Conservation (phyloP, 2,888 invertebrate genomes). For the Agrochola lychnidis region DNA sequence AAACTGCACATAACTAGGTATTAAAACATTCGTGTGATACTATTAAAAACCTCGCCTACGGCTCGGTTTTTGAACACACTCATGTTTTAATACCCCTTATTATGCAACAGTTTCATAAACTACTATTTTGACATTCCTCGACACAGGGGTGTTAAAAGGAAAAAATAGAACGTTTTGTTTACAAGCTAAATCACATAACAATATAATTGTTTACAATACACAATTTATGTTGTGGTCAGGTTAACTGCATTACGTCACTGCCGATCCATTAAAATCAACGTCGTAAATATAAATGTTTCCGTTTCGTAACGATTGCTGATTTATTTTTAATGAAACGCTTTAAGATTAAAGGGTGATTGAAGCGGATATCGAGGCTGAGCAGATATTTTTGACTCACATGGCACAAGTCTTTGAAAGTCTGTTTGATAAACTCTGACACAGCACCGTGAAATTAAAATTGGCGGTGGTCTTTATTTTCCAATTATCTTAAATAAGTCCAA, state of each 20-base stretch:
- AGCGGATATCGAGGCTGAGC: not conserved
- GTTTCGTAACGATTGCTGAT: constrained; percentile 19
- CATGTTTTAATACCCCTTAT: no score
- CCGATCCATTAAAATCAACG: constrained; percentile 43
- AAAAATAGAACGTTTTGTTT: constrained; percentile 17
- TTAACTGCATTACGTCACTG: constrained; percentile 48
- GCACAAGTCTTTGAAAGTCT: no score
- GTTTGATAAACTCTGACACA: no score
- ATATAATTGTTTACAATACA: constrained; percentile 44
- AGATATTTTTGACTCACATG: no score
- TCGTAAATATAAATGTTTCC: constrained; percentile 39
- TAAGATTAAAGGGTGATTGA: not conserved
- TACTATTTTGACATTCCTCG: not conserved
- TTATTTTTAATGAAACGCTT: constrained; percentile 27
- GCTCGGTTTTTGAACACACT: no score
- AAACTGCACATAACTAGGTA: no score
- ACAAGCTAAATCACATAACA: constrained; percentile 16
- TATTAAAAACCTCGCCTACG: no score
- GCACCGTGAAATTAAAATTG: no score
- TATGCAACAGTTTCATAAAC: no score
- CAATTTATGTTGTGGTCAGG: constrained; percentile 54
- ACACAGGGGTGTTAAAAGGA: not conserved
- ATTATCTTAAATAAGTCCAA: not conserved
- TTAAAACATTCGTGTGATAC: no score
- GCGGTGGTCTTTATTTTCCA: no score